Conservation (phyloP, 1,140 invertebrate species). For the Anadara kagoshimensis region DNA sequence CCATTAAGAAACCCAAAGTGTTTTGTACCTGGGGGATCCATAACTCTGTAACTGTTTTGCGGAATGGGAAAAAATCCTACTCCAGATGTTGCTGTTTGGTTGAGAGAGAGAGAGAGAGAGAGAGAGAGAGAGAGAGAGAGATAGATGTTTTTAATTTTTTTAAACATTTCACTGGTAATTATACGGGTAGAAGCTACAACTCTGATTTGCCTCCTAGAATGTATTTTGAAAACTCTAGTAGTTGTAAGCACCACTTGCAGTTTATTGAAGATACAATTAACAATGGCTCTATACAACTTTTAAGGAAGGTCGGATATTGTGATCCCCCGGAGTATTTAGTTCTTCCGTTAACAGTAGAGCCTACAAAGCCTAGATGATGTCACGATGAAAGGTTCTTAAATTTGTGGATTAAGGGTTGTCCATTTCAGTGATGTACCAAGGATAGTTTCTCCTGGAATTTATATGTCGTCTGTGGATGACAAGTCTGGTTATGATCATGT, state of each 20-base stretch:
- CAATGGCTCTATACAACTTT: conserved; percentile 15
- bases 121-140: conserved; percentile 3
- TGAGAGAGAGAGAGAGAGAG: neutral
- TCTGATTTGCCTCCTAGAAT: conserved; percentile 1
- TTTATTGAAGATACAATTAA: conserved; percentile 8
- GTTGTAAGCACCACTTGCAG: conserved; percentile 2
- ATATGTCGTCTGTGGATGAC: conserved; percentile 32
- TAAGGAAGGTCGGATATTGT: conserved; percentile 18
- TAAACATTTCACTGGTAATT: conserved; percentile 13
- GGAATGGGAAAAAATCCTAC: conserved; percentile 6
- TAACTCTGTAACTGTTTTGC: neutral
- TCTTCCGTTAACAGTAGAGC: conserved; percentile 21
- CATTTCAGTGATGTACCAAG: conserved; percentile 31
- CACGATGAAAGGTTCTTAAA: conserved; percentile 33
- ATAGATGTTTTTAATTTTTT: conserved; percentile 6
- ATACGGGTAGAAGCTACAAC: neutral
- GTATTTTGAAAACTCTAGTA: conserved; percentile 1
- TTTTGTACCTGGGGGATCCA: conserved; percentile 9
- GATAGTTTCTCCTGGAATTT: conserved; percentile 1
- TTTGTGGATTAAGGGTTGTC: conserved; percentile 37
- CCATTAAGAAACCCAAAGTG: neutral
- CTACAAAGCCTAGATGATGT: conserved; percentile 26
- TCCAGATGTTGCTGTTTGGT: conserved; percentile 6
- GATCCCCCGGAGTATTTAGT: conserved; percentile 7
- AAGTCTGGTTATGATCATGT: conserved; percentile 48